Percentiles rank a stretch among this genome's conserved stretches.
These are phyloP conservation scores for Zophobas atratus DNA, from an alignment of 1,140 invertebrate species.

Conservation along the genomic window DNA sequence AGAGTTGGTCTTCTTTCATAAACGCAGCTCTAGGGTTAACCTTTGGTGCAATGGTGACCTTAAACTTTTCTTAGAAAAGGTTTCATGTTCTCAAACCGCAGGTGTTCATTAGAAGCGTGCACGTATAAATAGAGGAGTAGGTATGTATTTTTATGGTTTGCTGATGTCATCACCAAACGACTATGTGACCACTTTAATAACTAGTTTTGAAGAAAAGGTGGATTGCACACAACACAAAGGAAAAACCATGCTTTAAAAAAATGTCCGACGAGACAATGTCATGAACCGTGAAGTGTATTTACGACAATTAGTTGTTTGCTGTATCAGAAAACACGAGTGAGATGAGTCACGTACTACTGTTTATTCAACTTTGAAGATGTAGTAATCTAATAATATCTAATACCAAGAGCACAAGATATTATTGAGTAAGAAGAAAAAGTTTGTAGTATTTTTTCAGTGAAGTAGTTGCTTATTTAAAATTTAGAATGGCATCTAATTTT, in stretches of 20 bases:
- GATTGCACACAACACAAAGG: neutral
- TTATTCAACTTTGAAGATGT: neutral
- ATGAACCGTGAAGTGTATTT: slow-evolving; percentile 17
- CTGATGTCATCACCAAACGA: slow-evolving; percentile 36
- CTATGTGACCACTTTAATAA: slow-evolving; percentile 31
- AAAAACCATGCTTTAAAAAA: slow-evolving; percentile 19
- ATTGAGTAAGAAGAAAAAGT: neutral
- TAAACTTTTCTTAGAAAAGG: slow-evolving; percentile 37
- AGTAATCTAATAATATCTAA: neutral
- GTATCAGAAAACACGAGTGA: neutral
- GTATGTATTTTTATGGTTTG: slow-evolving; percentile 36
- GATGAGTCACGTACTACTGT: slow-evolving; percentile 24
- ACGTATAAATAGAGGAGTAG: slow-evolving; percentile 34
- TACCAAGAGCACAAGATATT: neutral
- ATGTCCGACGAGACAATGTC: slow-evolving; percentile 15
- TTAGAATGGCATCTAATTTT: slow-evolving; percentile 54
- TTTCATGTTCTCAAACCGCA: slow-evolving; percentile 31
- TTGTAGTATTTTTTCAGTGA: neutral
- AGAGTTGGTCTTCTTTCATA: no score
- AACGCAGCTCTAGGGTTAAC: neutral
- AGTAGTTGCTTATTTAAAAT: neutral
- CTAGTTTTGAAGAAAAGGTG: neutral
- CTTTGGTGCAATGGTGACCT: slow-evolving; percentile 27
- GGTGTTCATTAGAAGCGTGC: slow-evolving; percentile 35
- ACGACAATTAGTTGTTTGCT: slow-evolving; percentile 17